Evolutionary conservation across 2,113 vertebrate genomes (phyloP).

Genomic region (Bothrops jararaca): DNA sequence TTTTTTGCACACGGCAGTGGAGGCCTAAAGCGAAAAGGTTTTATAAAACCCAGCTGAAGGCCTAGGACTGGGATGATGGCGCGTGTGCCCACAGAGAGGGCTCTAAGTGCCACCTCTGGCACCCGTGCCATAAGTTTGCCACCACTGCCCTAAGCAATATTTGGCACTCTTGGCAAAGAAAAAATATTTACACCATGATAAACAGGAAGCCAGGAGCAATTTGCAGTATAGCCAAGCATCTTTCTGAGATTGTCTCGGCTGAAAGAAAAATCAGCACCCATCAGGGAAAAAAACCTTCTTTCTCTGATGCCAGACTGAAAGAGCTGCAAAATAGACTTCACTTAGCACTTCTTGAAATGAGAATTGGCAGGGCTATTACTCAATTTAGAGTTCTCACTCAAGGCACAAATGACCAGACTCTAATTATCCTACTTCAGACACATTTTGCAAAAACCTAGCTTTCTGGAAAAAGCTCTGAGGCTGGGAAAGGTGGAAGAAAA

Average conservation of each 20-base stretch:
- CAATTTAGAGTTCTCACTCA: not conserved
- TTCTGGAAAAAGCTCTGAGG: not conserved
- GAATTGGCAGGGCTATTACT: not conserved
- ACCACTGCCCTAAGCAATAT: not conserved
- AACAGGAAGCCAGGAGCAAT: constrained; percentile 15
- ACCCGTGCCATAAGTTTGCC: too few species aligned
- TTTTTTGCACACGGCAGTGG: too few species aligned
- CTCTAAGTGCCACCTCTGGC: too few species aligned
- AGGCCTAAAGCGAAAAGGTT: too few species aligned
- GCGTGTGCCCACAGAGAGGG: too few species aligned
- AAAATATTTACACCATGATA: not conserved
- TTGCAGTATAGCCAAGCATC: constrained; percentile 5
- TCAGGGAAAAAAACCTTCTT: not conserved
- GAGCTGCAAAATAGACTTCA: not conserved
- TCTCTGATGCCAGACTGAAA: constrained; percentile 5
- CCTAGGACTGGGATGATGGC: too few species aligned
- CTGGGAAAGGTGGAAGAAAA: not conserved
- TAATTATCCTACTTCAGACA: not conserved
- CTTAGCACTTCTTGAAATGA: not conserved
- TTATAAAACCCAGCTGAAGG: too few species aligned
- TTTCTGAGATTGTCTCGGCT: constrained; percentile 10
- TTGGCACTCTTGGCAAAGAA: constrained; percentile 16
- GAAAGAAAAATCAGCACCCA: constrained; percentile 26
- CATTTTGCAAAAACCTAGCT: not conserved
- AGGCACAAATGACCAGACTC: not conserved